phyloP scores from a whole-genome alignment of 2,113 vertebrate species.

The Psephotus haematonotus region DNA sequence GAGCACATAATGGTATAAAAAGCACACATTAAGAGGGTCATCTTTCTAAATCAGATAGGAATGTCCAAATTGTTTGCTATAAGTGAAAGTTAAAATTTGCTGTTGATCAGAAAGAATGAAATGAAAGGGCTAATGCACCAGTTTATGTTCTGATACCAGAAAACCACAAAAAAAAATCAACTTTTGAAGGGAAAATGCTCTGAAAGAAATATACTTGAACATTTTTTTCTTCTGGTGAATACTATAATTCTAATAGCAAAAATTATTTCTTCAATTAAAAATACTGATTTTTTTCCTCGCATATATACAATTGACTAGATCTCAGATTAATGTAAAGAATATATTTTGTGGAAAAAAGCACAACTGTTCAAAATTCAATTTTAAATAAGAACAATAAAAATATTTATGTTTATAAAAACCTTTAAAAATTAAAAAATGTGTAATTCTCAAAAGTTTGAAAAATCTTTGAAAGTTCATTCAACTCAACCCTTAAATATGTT shows the following conservation, averaged over 20 bases:
- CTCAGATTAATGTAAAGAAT: not conserved
- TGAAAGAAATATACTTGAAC: not conserved
- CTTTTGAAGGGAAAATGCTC: not conserved
- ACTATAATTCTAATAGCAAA: not conserved
- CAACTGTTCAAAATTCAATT: not conserved
- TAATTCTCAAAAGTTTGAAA: not conserved
- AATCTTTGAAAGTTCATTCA: not conserved
- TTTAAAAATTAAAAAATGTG: not conserved
- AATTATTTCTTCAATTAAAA: not conserved
- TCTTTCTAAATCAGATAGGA: not conserved
- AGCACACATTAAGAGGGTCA: fast-evolving
- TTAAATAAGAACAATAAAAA: not conserved
- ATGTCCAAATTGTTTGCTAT: not conserved
- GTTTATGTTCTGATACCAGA: not conserved
- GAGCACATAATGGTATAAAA: not conserved
- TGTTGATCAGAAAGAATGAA: not conserved
- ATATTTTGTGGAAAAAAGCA: fast-evolving
- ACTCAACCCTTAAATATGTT: not conserved
- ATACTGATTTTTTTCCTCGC: not conserved
- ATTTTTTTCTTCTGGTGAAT: not conserved
- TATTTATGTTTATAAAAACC: not conserved
- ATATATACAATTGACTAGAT: not conserved
- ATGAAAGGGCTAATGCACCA: not conserved
- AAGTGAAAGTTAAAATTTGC: not conserved
- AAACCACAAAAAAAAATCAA: not conserved